Evolutionary conservation across 1,140 invertebrate genomes (phyloP).

Genomic region (Polyergus mexicanus): DNA sequence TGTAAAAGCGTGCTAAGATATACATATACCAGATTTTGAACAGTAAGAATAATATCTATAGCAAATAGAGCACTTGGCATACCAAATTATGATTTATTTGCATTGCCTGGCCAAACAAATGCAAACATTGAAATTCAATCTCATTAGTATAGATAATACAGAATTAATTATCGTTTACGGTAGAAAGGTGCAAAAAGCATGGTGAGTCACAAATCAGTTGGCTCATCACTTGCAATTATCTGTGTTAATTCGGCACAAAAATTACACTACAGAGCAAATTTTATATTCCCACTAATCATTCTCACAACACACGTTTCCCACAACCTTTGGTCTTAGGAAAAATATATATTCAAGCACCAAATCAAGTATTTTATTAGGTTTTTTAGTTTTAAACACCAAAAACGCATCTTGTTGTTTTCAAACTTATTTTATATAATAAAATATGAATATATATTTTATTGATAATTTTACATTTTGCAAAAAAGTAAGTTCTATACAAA

Average conservation of each 20-base stretch:
- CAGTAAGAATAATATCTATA: conserved; percentile 4
- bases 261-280: neutral
- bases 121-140: conserved; percentile 3
- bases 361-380: neutral
- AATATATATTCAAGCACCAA: neutral
- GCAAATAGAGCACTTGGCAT: neutral
- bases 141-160: conserved; percentile 10
- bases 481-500: neutral
- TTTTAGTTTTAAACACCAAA: neutral
- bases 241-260: conserved; percentile 2
- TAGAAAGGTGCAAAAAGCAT: neutral
- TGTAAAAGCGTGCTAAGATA: neutral
- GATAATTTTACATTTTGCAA: neutral
- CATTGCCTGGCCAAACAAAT: neutral
- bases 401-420: neutral
- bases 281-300: neutral
- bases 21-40: neutral
- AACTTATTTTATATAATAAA: neutral
- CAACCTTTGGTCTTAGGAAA: neutral
- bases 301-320: neutral
- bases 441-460: neutral
- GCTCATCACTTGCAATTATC: neutral
- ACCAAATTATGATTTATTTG: neutral
- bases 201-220: neutral
- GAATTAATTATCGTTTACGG: neutral